phyloP scores from a whole-genome alignment of 2,888 invertebrate species.

The Nasonia oneida region DNA sequence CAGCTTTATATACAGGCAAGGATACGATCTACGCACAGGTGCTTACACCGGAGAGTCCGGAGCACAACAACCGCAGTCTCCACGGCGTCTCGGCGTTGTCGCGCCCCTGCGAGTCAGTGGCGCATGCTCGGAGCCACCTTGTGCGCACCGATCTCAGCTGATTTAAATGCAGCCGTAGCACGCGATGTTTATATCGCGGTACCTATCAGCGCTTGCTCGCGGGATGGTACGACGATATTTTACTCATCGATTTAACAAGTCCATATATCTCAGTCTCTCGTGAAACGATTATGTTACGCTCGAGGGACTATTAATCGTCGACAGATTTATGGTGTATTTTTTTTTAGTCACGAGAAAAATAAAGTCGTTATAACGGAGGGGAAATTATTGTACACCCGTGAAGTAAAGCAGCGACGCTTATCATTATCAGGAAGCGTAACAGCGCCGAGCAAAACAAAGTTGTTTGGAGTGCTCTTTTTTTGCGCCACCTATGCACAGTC shows the following conservation, averaged over 20 bases:
- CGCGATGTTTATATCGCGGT: constrained; percentile 20
- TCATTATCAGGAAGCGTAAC: neutral
- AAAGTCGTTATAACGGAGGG: no score
- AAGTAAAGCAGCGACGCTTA: neutral
- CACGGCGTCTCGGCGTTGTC: constrained; percentile 42
- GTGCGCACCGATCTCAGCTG: constrained; percentile 14
- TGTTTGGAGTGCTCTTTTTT: neutral
- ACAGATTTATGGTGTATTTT: neutral
- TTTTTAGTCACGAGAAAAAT: neutral
- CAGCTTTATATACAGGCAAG: neutral
- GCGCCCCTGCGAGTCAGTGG: neutral
- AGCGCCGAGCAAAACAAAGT: neutral
- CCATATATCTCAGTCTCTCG: neutral
- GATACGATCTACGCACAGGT: constrained; percentile 4
- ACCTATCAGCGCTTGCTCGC: neutral
- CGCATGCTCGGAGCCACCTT: constrained; percentile 17
- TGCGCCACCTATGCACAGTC: neutral
- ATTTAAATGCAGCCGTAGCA: neutral
- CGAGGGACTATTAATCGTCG: neutral
- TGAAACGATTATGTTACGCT: neutral
- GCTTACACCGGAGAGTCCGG: neutral
- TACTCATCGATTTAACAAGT: constrained; percentile 40
- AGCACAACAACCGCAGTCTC: constrained; percentile 12
- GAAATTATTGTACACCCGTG: neutral
- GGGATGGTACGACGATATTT: constrained; percentile 24